Conservation (phyloP, 2,113 vertebrate species). For the Gallinago undulata region DNA sequence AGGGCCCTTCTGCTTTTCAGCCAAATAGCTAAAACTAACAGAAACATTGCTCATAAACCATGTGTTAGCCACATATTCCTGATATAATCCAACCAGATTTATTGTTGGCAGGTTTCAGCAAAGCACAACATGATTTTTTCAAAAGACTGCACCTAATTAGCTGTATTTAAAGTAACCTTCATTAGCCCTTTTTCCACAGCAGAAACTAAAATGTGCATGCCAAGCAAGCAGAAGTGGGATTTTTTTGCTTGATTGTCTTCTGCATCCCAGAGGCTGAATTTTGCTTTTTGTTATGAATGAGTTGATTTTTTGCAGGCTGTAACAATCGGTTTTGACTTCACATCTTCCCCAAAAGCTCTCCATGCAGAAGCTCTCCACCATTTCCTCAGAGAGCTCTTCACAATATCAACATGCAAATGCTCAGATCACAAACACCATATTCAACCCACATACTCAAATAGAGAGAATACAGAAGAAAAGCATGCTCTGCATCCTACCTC, state of each 20-base stretch:
- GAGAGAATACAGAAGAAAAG: neutral
- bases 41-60: neutral
- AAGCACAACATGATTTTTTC: neutral
- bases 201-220: neutral
- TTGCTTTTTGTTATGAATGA: neutral
- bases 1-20: neutral
- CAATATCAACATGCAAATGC: neutral
- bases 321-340: neutral
- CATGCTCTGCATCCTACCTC: neutral
- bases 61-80: neutral
- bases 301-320: neutral
- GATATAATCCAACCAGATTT: neutral
- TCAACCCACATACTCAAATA: neutral
- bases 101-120: neutral
- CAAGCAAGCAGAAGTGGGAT: neutral
- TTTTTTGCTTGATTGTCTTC: neutral
- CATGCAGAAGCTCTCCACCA: neutral
- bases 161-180: neutral
- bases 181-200: neutral
- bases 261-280: neutral
- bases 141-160: neutral
- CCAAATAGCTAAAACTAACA: neutral
- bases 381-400: slow-evolving; percentile 1
- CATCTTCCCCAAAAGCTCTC: neutral
- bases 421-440: neutral